Base-by-base conservation (phyloP, 2,797 vertebrate genomes). In the Eupleurogrammus muticus region DNA sequence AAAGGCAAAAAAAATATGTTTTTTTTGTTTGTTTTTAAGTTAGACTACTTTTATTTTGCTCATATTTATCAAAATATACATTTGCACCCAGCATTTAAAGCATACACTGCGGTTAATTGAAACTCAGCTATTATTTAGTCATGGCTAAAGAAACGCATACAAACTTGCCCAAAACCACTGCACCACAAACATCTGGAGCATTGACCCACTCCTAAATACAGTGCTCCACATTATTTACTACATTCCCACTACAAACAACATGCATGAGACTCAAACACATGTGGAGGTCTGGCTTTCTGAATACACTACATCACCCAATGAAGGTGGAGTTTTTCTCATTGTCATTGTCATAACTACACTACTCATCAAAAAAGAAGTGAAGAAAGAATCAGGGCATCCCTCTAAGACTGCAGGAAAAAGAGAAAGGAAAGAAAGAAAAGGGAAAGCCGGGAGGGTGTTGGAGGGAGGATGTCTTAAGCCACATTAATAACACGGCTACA, bases 281-380 rank as follows among this genome's bases (percentile, higher is more conserved):
- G 58, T 44, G 75, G 62, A 57, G 51, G 59, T 28, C 58, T 55
- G 46, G 62, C 14, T 70, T 72, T 84, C 72, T 57, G 6, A 28
- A 28, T 28, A 28, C 28, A 3, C 28, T 28, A 28, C 28, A 28
- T 6, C 6, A 28, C 28, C 28, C 6, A 28, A 28, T 6, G 28
- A 28, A 28, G 28, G 28, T 3, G 28, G 28, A 28, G 28, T 6
- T 28, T 28, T 28, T 28, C 28, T 28, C 28, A 28, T 28, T 28
- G 28, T 28, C 28, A 3, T 28, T 6, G 28, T 28, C 28, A 42
- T 44, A 53, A 57, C 66, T 81, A 60, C 56, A 75, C 66, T 68
- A 77, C 68, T 64, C 83, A 86, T 81, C 77, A 77, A 62, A 65
- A 70, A 73, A 70, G 66, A 60, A 72, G 73, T 69, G 69, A 61